Evolutionary conservation across 53 echinoderm and acorn worm genomes (phyloP), one percentile per base, ranked within the genome.

Genomic region (Temnopleurus reevesii): DNA sequence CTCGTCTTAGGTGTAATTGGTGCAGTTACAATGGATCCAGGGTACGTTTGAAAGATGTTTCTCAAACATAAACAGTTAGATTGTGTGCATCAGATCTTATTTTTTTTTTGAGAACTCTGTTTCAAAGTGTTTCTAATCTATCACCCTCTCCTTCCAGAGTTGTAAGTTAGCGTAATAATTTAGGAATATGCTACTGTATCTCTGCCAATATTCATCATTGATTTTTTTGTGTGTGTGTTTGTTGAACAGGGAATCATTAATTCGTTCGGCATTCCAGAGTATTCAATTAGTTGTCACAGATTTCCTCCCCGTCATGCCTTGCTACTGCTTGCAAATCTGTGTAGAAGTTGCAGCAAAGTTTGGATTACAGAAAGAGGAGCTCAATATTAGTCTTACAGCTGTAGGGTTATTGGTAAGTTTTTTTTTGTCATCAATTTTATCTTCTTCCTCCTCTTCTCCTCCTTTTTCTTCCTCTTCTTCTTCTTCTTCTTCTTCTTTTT

Each of bases 381-480:
- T 97, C 25, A 95, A 95, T 33, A 97, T 97, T 53, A 97, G 98
- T 89, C 93, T 97, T n/a, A 97, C 98, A 29, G 94, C 98, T n/a
- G 92, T 97, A 12, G 98, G 98, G 17, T 89, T 97, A 44, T 54
- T 97, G 91, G 98, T 97, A 93, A 90, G 94, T 7, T 6, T 45
- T 34, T 21, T 26, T 26, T 23, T n/a, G 6, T 25, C 24, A 26
- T 18, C 2, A n/a, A n/a, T 8, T 57, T 57, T 57, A 0, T 56
- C 28, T 59, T 26, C 3, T 5, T 31, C 15, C 8, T 31, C 5
- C 4, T 30, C 33, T 12, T 63, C 13, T 33, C 30, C 2, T 30
- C 29, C 8, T 12, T 0, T 30, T 15, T 60, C 29, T 60, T 3
- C n/a, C n/a, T n/a, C n/a, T n/a, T n/a, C n/a, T n/a, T n/a, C n/a